Evolutionary conservation across 1,140 invertebrate species (phyloP), one percentile per base, ranked within the genome.

Genomic region (Atta colombica): DNA sequence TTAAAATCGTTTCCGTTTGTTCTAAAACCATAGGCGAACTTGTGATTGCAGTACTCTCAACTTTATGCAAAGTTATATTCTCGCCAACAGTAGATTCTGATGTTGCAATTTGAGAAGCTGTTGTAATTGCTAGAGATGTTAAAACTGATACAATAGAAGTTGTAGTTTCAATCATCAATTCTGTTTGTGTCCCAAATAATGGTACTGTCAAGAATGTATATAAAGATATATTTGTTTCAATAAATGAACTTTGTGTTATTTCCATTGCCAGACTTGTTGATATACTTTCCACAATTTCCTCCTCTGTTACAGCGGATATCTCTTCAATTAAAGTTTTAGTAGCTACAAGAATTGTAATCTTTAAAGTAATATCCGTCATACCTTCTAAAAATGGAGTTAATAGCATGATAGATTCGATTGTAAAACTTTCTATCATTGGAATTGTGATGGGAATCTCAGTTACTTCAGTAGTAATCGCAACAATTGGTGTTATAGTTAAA

Each of bases 321-420:
- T 74, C 7, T n/a, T 35, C n/a, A 39, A 51, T 18, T 63, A 18
- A 35, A 49, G 8, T 49, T 49, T n/a, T 12, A 25, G 25, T 60
- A 74, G 4, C 25, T 18, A 18, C 18, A 49, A 68, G 68, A 61
- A 82, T 49, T 2, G 55, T 74, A 72, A 82, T 49, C 12, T 49
- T 82, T 8, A 74, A 31, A 82, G 80, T 82, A 61, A 74, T 61
- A 49, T 74, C 55, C 3, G 80, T 63, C 16, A 72, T 82, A 31
- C 35, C 66, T 72, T 82, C 68, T 53, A 82, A 60, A 72, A 72
- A 14, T 58, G 35, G 21, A 45, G 78, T 82, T n/a, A 82, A 49
- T 1, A 82, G 3, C 21, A 82, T 72, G 1, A 6, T 12, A 72
- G 78, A 28, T 60, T 82, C 25, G 55, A 18, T 60, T 74, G 68